A percentile compares a stretch with the other conserved stretches of the same genome.
Evolutionary conservation across 2,797 vertebrate genomes (phyloP).

Genomic region (Sebastolobus altivelis): DNA sequence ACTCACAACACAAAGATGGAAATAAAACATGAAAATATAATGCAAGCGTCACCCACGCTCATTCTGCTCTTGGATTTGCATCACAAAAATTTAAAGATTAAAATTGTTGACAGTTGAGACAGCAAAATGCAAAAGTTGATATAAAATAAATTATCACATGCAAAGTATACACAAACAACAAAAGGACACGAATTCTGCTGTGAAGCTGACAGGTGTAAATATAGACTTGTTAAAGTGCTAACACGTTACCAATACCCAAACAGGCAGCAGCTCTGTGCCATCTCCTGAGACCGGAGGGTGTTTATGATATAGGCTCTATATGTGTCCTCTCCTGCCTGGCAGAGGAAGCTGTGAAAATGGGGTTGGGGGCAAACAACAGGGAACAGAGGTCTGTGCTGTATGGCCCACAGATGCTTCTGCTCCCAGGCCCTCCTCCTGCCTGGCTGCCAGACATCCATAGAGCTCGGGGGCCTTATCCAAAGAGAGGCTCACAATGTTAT

Average conservation of each 20-base stretch:
- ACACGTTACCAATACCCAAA: slow-evolving; percentile 23
- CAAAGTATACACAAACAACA: slow-evolving; percentile 25
- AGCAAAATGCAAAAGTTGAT: slow-evolving; percentile 18
- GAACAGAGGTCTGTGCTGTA: slow-evolving; percentile 33
- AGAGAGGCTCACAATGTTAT: slow-evolving; percentile 54
- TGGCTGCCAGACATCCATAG: slow-evolving; percentile 52
- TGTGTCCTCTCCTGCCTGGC: slow-evolving; percentile 38
- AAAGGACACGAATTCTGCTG: slow-evolving; percentile 30
- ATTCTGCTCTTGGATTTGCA: neutral
- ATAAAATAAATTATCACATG: slow-evolving; percentile 11
- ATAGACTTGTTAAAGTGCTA: slow-evolving; percentile 37
- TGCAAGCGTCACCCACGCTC: neutral
- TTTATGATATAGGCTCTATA: slow-evolving; percentile 58
- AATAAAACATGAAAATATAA: neutral
- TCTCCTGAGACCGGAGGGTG: slow-evolving; percentile 46
- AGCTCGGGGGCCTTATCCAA: slow-evolving; percentile 47
- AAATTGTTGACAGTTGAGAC: slow-evolving; percentile 19
- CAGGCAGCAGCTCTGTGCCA: slow-evolving; percentile 28
- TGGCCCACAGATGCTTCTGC: slow-evolving; percentile 50
- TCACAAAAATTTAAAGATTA: slow-evolving; percentile 7
- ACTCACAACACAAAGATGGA: neutral
- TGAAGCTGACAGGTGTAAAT: slow-evolving; percentile 35
- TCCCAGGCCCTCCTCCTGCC: slow-evolving; percentile 48
- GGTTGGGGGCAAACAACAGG: slow-evolving; percentile 34
- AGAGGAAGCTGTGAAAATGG: slow-evolving; percentile 36